These are phyloP conservation scores for Epicampocera succincta DNA, from an alignment of 2,888 invertebrate species.

Conservation along the genomic window DNA sequence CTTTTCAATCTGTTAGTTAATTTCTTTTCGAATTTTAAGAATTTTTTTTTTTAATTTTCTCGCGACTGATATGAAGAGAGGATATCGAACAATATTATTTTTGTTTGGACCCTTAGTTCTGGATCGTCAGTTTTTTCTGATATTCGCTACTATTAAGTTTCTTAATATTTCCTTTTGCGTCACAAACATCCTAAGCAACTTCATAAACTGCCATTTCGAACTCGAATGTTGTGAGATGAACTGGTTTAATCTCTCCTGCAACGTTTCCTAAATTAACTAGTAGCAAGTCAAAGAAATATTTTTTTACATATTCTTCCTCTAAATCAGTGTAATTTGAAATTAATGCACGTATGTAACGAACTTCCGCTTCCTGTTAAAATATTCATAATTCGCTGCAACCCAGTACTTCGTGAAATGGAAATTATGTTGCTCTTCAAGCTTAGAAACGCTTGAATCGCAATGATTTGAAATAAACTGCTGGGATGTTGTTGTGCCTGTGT, in stretches of 20 bases:
- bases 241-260: too few species aligned
- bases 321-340: slow-evolving; percentile 39
- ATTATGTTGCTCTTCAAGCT: not conserved
- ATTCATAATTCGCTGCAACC: slow-evolving; percentile 6
- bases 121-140: too few species aligned
- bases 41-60: not conserved
- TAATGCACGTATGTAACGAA: slow-evolving; percentile 52
- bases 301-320: slow-evolving; percentile 19
- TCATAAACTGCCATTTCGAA: too few species aligned
- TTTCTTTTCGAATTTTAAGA: slow-evolving; percentile 30
- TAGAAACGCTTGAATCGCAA: not conserved
- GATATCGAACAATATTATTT: too few species aligned
- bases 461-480: not conserved
- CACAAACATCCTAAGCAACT: too few species aligned
- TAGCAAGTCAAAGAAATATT: not conserved
- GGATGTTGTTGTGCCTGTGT: not conserved
- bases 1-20: slow-evolving; percentile 17
- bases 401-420: slow-evolving; percentile 8
- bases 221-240: too few species aligned
- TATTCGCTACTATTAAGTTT: too few species aligned
- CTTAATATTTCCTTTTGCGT: too few species aligned
- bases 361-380: slow-evolving; percentile 64
- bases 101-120: too few species aligned
- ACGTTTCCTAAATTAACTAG: too few species aligned
- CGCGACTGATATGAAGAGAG: too few species aligned